Conservation (phyloP, 2,797 vertebrate genomes). For the Eurystomus glaucurus region DNA sequence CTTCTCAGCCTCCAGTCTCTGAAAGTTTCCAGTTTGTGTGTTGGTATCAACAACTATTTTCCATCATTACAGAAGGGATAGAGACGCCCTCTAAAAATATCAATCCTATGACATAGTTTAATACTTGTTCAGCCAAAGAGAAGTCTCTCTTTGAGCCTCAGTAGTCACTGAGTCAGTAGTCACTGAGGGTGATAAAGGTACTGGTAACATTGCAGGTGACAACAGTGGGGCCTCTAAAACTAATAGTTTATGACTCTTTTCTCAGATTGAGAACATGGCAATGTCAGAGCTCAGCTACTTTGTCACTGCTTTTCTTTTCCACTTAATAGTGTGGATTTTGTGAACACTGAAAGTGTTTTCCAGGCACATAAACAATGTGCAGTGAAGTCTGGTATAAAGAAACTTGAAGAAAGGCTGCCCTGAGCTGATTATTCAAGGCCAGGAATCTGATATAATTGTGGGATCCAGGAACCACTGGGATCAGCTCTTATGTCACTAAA, state of each 20-base stretch:
- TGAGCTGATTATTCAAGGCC: background rate
- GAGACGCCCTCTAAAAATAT: background rate
- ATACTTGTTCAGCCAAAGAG: background rate
- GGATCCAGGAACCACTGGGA: slow-evolving; percentile 2
- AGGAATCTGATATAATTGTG: slow-evolving; percentile 7
- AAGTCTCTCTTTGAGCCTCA: no score
- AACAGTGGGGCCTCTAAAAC: background rate
- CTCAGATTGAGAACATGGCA: background rate
- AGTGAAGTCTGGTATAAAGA: background rate
- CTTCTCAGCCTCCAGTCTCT: background rate
- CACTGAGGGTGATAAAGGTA: background rate
- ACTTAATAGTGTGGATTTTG: background rate
- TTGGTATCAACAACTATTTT: background rate
- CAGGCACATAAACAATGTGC: background rate
- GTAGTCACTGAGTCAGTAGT: no score
- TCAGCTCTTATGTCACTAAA: slow-evolving; percentile 30
- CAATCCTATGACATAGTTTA: background rate
- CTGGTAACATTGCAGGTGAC: background rate
- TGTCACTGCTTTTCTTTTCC: background rate
- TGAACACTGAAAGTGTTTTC: background rate
- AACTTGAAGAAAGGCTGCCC: background rate
- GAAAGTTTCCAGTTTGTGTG: background rate
- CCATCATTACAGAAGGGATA: background rate
- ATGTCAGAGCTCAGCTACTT: background rate
- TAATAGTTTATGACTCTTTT: background rate